Base-by-base conservation (phyloP, 2,113 vertebrate species). In the Ictalurus punctatus region DNA sequence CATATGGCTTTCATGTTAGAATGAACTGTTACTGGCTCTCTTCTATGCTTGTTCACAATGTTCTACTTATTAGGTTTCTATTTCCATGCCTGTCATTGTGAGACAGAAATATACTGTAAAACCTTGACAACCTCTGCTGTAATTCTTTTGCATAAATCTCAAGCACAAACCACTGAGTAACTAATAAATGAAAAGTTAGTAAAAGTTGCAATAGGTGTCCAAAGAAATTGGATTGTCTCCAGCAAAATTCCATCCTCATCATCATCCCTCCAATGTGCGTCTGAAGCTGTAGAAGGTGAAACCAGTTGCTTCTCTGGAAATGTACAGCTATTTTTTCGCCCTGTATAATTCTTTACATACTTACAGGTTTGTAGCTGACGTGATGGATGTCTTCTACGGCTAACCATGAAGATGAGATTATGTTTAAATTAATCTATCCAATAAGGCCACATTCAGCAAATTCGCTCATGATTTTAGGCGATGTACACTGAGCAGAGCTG, bases 401-500 rank as follows among this genome's bases (percentile, higher is more conserved):
- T 17, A 78, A 65, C 27, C 34, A 6, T 30, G 27, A 69, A 74
- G 13, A n/a, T 40, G n/a, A 58, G 8, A 69, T 74, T 85, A 69
- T 59, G 17, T 30, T 58, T 71, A n/a, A 59, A 86, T 58, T 30
- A 58, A 59, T 67, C 17, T 30, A 58, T 69, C 19, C 69, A 67
- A 61, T 54, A 78, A 63, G 40, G 27, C 61, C 61, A 58, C n/a
- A 56, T 89, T 79, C 23, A 37, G 13, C 23, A n/a, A 86, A 86
- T 86, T 58, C 27, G 19, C 59, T 19, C 17, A 6, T 73, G 59
- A 58, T 81, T 71, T 63, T 86, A 44, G 84, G 48, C 61, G 48
- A 82, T 19, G n/a, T 16, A 67, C 40, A 73, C 44, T 34, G 52
- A 37, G 73, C n/a, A 83, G 27, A 88, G 69, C 78, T 44, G 3